Conservation (phyloP, 1,140 invertebrate genomes). For the Capitella teleta region DNA sequence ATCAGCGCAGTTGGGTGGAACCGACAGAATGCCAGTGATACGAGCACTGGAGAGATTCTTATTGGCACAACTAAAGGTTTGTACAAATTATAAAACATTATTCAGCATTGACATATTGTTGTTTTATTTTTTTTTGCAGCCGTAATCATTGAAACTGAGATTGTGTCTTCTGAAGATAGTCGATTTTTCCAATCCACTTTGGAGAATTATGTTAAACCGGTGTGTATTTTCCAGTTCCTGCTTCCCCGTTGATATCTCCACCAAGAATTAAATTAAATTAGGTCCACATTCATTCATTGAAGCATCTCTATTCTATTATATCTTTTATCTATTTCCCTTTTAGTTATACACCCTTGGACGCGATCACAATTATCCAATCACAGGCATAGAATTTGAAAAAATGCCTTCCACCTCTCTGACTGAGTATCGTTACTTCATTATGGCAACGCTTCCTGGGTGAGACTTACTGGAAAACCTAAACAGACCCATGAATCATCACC, state of each 20-base stretch:
- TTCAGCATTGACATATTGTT: background rate
- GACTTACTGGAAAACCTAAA: too few species aligned
- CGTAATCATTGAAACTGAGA: conserved; percentile 80
- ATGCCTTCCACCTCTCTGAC: conserved; percentile 48
- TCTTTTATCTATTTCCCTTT: background rate
- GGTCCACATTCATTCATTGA: background rate
- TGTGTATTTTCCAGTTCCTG: too few species aligned
- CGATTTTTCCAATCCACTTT: conserved; percentile 64
- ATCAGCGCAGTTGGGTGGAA: conserved; percentile 88
- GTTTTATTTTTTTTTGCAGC: conserved; percentile 35
- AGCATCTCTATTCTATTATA: too few species aligned
- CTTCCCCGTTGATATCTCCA: too few species aligned
- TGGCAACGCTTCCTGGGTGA: conserved; percentile 65
- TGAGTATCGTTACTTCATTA: conserved; percentile 52
- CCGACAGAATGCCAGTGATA: conserved; percentile 52
- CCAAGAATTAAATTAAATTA: background rate
- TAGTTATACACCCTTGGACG: conserved; percentile 73
- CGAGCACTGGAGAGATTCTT: conserved; percentile 62
- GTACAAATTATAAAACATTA: background rate
- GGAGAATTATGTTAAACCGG: conserved; percentile 80
- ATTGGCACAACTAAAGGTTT: conserved; percentile 72
- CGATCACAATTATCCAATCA: conserved; percentile 61
- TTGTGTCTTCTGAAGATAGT: conserved; percentile 61
- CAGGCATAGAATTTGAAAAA: conserved; percentile 71
- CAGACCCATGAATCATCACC: too few species aligned